phyloP scores from a whole-genome alignment of 2,113 vertebrate genomes.

The Rhadina sibilatrix region DNA sequence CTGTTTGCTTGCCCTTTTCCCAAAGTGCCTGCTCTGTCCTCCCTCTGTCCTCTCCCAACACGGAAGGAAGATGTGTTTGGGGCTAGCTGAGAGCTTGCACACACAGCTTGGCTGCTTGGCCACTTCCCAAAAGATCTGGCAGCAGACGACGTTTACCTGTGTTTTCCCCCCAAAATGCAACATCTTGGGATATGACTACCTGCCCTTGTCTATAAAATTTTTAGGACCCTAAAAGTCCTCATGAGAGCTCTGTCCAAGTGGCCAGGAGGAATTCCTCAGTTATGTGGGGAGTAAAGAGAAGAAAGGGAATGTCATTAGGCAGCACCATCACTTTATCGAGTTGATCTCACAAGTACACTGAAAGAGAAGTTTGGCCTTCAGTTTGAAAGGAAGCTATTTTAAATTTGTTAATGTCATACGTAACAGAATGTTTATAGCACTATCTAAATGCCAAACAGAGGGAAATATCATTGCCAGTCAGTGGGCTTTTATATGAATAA shows the following conservation, averaged over 20 bases:
- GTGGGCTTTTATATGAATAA: not conserved
- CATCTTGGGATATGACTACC: not conserved
- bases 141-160: not conserved
- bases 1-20: not conserved
- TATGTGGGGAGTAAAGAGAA: not conserved
- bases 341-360: not conserved
- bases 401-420: not conserved
- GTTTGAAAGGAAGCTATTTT: not conserved
- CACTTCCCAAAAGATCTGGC: not conserved
- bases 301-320: not conserved
- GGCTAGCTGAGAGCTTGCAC: not conserved
- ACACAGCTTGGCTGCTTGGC: not conserved
- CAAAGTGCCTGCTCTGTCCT: not conserved
- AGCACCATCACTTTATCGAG: fast-evolving
- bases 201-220: not conserved
- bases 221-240: not conserved
- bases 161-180: not conserved
- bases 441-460: slow-evolving; percentile 4
- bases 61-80: not conserved
- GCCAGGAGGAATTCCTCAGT: not conserved
- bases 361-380: not conserved
- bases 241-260: not conserved
- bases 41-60: not conserved
- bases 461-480: not conserved
- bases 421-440: not conserved